Evolutionary conservation across 2,888 invertebrate species (phyloP).

Genomic region (Zygaena filipendulae): DNA sequence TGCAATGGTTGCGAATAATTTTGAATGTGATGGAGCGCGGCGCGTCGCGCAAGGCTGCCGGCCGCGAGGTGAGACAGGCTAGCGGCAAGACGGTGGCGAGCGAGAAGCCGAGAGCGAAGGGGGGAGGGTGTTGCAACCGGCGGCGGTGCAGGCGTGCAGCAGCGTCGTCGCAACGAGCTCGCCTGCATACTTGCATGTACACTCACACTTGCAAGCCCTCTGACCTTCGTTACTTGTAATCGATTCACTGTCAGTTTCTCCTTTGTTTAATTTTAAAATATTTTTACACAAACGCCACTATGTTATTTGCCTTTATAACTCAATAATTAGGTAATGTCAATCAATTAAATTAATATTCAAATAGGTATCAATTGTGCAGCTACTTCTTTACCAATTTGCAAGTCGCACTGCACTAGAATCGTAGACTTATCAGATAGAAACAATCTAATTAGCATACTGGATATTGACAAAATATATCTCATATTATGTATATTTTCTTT

Average conservation of each 20-base stretch:
- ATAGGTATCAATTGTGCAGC: no score
- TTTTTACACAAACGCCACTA: no score
- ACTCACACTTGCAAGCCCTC: conserved; percentile 56
- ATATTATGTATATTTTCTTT: no score
- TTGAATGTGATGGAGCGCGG: conserved; percentile 68
- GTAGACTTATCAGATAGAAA: no score
- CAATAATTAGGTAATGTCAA: conserved; percentile 8
- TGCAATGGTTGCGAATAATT: conserved; percentile 68
- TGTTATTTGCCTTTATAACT: background rate
- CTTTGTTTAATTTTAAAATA: conserved; percentile 41
- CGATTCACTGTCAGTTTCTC: conserved; percentile 51
- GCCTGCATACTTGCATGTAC: conserved; percentile 67
- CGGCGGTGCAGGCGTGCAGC: conserved; percentile 69
- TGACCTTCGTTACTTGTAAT: conserved; percentile 64
- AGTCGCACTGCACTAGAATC: no score
- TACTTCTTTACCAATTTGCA: no score
- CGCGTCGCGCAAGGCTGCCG: conserved; percentile 69
- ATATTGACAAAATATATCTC: no score
- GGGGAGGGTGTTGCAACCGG: conserved; percentile 68
- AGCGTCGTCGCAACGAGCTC: conserved; percentile 64
- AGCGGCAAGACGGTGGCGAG: conserved; percentile 67
- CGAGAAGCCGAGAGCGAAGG: conserved; percentile 65
- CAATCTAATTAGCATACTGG: no score
- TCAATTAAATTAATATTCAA: no score
- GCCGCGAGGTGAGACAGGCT: conserved; percentile 69